Evolutionary conservation across 2,797 vertebrate species (phyloP).

Genomic region (Thripadectes ignobilis): DNA sequence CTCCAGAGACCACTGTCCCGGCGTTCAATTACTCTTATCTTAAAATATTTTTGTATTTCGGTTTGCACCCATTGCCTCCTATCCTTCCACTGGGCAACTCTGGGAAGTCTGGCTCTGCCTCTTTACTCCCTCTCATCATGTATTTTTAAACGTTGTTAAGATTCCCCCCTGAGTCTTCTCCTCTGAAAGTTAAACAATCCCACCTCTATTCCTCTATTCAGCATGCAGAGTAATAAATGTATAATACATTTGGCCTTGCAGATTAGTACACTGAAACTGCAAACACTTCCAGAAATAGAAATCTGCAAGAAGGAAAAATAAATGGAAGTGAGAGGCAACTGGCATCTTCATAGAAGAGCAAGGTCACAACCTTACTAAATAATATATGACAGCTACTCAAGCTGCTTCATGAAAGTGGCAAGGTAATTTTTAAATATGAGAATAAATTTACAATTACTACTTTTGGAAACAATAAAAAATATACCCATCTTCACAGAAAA

Average conservation of each 20-base stretch:
- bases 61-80: not conserved
- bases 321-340: not conserved
- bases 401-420: not conserved
- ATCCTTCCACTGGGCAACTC: not conserved
- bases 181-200: slow-evolving; percentile 1
- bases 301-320: not conserved
- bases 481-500: not conserved
- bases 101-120: not conserved
- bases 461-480: not conserved
- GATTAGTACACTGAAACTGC: not conserved
- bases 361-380: not conserved
- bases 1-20: not conserved
- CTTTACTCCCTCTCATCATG: not conserved
- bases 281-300: not conserved
- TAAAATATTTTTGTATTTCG: not conserved
- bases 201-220: not conserved
- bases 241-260: slow-evolving; percentile 12
- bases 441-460: not conserved
- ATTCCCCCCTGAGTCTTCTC: not conserved
- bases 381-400: not conserved
- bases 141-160: not conserved
- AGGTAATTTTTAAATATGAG: not conserved
- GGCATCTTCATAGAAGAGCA: not conserved
- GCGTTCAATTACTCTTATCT: not conserved
- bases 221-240: not conserved